Base-by-base conservation (phyloP, 2,113 vertebrate species). In the Hiodon tergisus region DNA sequence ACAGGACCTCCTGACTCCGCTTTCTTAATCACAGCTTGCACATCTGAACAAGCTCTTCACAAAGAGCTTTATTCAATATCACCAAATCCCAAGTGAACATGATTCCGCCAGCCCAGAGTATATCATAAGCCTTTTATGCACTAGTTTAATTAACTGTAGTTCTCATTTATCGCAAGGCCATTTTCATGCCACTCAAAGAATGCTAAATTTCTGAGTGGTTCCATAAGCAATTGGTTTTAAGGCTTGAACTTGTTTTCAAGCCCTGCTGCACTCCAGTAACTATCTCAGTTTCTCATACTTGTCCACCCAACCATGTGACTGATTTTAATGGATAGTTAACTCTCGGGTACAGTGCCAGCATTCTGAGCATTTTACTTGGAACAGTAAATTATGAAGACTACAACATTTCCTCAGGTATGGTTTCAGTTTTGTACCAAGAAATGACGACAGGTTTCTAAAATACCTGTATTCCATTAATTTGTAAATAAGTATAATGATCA, bases 11-110 rank as follows among this genome's bases (percentile, higher is more conserved):
- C 5, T 13, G 3, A 53, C 60, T 10, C 16, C 5, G 4, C 13
- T 48, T 7, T 51, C 16, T 31, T 5, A 6, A 51, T 31, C 58
- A n/a, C 61, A n/a, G 16, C 61, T 63, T 17, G 17, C 6, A 16
- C 14, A 10, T 3, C 63, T 66, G 59, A 10, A 14, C 10, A 60
- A 60, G 59, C 17, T 17, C 61, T 17, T 51, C 75, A 90, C 88
- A 91, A 89, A 88, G 86, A 77, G 77, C 57, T 72, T 77, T 80
- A 84, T 89, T 89, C 84, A 89, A 4, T n/a, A 76, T 76, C 74
- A 79, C 81, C 67, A 82, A 87, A 85, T 83, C 85, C 81, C 80
- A 77, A 65, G 75, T 77, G 80, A 90, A 86, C 85, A 76, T 85
- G 82, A 85, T 81, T 85, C 82, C 82, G 67, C 67, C 80, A 73